Conservation (phyloP, 2,113 vertebrate genomes). For the Phycodurus eques region DNA sequence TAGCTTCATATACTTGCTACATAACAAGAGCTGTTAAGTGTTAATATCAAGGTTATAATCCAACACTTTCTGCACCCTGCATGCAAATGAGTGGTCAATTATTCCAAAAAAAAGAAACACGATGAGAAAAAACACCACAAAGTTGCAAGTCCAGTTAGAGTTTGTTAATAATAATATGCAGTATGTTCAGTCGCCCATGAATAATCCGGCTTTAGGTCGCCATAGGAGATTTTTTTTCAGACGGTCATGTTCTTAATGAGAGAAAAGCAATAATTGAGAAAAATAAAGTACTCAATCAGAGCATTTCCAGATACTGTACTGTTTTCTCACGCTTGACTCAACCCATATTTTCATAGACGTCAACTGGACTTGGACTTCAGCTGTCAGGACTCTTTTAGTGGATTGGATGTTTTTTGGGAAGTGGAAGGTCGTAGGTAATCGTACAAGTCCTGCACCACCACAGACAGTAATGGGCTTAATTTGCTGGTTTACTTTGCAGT, state of each 20-base stretch:
- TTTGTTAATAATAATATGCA: constrained; percentile 25
- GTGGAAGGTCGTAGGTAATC: background rate
- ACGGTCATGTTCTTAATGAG: constrained; percentile 42
- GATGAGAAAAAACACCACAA: constrained; percentile 26
- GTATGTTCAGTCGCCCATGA: constrained; percentile 35
- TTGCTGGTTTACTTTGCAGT: constrained; percentile 55
- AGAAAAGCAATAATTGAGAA: constrained; percentile 37
- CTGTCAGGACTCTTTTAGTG: background rate
- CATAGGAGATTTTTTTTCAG: constrained; percentile 50
- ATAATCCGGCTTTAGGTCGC: constrained; percentile 63
- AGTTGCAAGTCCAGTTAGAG: constrained; percentile 6
- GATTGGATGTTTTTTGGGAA: background rate
- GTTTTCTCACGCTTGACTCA: background rate
- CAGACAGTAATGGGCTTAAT: constrained; percentile 52
- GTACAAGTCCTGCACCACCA: constrained; percentile 23
- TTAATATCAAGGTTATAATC: constrained; percentile 29
- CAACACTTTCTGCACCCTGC: constrained; percentile 29
- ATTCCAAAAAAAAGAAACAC: background rate
- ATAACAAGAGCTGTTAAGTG: no score
- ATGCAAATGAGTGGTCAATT: background rate
- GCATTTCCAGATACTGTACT: background rate
- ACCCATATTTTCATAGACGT: background rate
- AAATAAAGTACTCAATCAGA: constrained; percentile 3
- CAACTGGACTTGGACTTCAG: background rate
- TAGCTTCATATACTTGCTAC: no score